These are phyloP conservation scores for Florisuga fusca DNA, from an alignment of 2,797 vertebrate genomes.

Conservation along the genomic window DNA sequence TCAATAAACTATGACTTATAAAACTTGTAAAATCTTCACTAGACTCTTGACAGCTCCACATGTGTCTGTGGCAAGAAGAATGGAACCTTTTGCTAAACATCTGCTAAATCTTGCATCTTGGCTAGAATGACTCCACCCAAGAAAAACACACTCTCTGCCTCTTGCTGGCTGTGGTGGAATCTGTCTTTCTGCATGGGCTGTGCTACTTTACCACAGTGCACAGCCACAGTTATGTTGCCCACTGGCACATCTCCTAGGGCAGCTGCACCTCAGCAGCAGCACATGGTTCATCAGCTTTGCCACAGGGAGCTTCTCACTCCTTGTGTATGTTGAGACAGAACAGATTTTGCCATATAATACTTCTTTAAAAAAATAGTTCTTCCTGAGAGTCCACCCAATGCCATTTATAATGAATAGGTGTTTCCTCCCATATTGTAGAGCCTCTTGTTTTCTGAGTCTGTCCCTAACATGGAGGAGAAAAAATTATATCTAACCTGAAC, in stretches of 20 bases:
- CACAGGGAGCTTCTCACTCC: neutral
- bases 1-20: conserved; percentile 80
- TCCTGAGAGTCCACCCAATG: neutral
- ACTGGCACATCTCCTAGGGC: neutral
- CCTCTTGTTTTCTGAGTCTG: conserved; percentile 53
- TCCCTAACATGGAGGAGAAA: neutral
- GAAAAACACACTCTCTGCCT: conserved; percentile 18
- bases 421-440: conserved; percentile 36
- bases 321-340: neutral
- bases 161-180: neutral
- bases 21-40: conserved; percentile 81
- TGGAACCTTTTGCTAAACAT: conserved; percentile 80
- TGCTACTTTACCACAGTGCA: conserved; percentile 13
- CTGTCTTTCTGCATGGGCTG: neutral
- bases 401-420: neutral
- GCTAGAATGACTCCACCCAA: conserved; percentile 46
- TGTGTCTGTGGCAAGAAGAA: conserved; percentile 77
- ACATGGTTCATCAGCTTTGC: neutral
- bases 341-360: neutral
- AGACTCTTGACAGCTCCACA: conserved; percentile 77
- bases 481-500: neutral
- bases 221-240: neutral
- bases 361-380: neutral
- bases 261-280: neutral
- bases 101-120: conserved; percentile 74